Base-by-base conservation (phyloP, 2,113 vertebrate species). In the Falco punctatus region DNA sequence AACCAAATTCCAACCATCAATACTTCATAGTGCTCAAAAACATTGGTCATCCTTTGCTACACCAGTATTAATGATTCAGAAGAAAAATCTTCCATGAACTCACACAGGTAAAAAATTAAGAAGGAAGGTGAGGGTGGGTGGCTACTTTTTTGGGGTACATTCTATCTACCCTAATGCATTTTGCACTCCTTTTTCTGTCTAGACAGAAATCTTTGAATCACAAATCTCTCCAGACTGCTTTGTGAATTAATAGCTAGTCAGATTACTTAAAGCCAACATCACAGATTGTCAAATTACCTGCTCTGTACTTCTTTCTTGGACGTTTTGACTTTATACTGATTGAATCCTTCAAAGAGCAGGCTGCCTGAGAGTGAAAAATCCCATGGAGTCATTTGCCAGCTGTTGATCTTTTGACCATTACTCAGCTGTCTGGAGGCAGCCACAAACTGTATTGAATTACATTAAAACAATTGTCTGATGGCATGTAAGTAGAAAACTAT, bases 111-210 rank as follows among this genome's bases (percentile, higher is more conserved):
- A 95, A 35, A 83, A 81, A 86, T 92, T 80, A 81, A 57, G 73
- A 96, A 98, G 81, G 85, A 46, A 66, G 18, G 87, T 57, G 42
- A 42, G 9, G 58, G 94, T 81, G 94, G 94, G 88, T 95, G 49
- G 51, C 97, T 97, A 85, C 66, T 81, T 81, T 92, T 90, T 79
- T 58, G 15, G 57, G 9, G 91, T 90, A 80, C 33, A 71, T 88
- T 97, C 75, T 88, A 40, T 97, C 97, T 87, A 86, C 94, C 27
- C 81, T 98, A 95, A 98, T 97, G 98, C 94, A 73, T 98, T 98
- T 97, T 97, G 81, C 98, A 97, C 97, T 97, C 97, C 97, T 96
- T 83, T 81, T 96, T 96, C 97, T 97, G 98, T 98, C 98, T 98
- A 98, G 98, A 98, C 98, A 96, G 97, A 97, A 98, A 97, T 97